Conservation (phyloP, 2,797 vertebrate species). For the Sebastes taczanowskii region DNA sequence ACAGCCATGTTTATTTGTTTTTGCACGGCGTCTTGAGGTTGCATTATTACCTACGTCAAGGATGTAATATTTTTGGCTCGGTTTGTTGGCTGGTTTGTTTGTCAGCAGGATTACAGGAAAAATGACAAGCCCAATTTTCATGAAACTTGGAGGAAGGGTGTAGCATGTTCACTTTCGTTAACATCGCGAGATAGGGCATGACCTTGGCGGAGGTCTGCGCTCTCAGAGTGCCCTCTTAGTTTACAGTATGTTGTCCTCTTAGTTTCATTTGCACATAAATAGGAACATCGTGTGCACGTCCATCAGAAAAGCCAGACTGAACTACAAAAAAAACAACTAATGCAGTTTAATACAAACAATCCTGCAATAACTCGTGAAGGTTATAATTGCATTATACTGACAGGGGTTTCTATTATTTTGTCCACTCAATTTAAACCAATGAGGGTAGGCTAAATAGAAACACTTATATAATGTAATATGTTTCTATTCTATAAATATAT, state of each 20-base stretch:
- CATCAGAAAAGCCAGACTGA: background rate
- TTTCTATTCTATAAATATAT: background rate
- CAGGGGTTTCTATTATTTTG: background rate
- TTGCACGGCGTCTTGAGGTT: background rate
- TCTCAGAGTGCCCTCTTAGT: background rate
- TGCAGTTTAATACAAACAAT: background rate
- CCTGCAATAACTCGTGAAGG: background rate
- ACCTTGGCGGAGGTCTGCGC: background rate
- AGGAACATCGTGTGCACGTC: background rate
- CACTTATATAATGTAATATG: background rate
- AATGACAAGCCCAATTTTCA: background rate
- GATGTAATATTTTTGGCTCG: background rate
- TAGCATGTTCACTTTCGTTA: background rate
- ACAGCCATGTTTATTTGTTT: background rate
- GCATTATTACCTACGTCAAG: background rate
- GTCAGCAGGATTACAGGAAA: background rate
- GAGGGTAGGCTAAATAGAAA: background rate
- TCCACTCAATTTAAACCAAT: background rate
- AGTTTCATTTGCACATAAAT: slow-evolving; percentile 3
- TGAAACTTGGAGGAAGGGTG: background rate
- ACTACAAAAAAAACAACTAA: background rate
- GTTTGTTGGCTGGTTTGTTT: background rate
- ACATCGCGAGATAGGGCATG: background rate
- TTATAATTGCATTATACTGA: background rate
- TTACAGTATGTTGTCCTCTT: background rate